These are phyloP conservation scores for Cryptoblepharus egeriae DNA, from an alignment of 2,797 vertebrate species.

Conservation along the genomic window DNA sequence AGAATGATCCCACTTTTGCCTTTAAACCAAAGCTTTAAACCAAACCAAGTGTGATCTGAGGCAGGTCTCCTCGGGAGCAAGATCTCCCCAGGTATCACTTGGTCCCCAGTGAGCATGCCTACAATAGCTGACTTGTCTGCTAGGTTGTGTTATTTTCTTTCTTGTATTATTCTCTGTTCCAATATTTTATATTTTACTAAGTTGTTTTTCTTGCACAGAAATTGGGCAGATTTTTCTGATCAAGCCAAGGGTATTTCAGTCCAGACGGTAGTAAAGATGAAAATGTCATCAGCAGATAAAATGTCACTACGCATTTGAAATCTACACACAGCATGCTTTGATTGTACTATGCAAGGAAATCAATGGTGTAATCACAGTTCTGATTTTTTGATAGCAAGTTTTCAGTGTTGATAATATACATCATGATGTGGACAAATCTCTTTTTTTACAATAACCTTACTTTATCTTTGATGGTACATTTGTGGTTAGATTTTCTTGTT, in stretches of 20 bases:
- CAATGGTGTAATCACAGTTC: background rate
- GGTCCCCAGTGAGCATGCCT: too few relatives aligned
- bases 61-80: too few relatives aligned
- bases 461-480: conserved; percentile 28
- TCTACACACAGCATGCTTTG: conserved; percentile 37
- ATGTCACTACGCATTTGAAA: conserved; percentile 16
- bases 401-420: conserved; percentile 9
- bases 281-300: conserved; percentile 29
- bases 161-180: conserved; percentile 40
- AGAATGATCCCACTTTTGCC: conserved; percentile 61
- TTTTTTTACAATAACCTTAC: background rate
- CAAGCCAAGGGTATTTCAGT: conserved; percentile 43
- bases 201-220: conserved; percentile 40
- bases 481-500: conserved; percentile 20
- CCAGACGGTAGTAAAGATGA: conserved; percentile 32
- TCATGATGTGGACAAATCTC: background rate
- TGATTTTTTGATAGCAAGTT: conserved; percentile 31
- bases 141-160: too few relatives aligned
- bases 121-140: too few relatives aligned
- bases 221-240: conserved; percentile 34
- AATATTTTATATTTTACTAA: conserved; percentile 47
- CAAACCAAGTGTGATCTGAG: too few relatives aligned
- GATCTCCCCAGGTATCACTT: too few relatives aligned
- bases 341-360: background rate
- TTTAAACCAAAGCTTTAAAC: conserved; percentile 41